Conservation (phyloP, 1,140 invertebrate species). For the Caenorhabditis brenneri region DNA sequence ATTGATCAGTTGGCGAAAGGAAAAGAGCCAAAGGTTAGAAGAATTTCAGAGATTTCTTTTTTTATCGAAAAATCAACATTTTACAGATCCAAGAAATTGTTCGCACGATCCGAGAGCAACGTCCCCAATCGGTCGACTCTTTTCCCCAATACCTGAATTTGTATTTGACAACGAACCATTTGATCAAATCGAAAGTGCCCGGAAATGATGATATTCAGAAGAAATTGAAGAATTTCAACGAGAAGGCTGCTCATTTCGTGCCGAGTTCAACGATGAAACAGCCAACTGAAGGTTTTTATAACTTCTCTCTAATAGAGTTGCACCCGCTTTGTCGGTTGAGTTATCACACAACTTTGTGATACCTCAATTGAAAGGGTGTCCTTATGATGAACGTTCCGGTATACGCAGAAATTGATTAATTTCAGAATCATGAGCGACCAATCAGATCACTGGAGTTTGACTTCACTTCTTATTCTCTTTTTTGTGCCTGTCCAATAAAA, state of each 20-base stretch:
- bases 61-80: too few species aligned
- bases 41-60: too few species aligned
- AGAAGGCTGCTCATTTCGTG: neutral
- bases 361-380: too few species aligned
- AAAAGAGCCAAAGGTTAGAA: constrained; percentile 17
- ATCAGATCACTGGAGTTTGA: too few species aligned
- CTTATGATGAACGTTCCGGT: too few species aligned
- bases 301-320: too few species aligned
- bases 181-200: neutral
- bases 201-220: neutral
- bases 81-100: neutral
- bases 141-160: neutral
- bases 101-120: constrained; percentile 18
- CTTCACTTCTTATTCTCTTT: too few species aligned
- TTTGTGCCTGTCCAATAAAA: too few species aligned
- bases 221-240: neutral
- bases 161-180: neutral
- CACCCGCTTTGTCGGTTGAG: too few species aligned
- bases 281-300: constrained; percentile 27
- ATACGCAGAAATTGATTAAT: too few species aligned
- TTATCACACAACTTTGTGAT: too few species aligned
- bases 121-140: constrained; percentile 3
- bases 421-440: too few species aligned
- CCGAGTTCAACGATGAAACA: constrained; percentile 1
- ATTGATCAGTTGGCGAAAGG: neutral